A percentile compares a stretch with the other conserved stretches of the same genome.
Evolutionary conservation across 2,888 invertebrate species (phyloP).

Genomic region (Drosophila nr. fundita): DNA sequence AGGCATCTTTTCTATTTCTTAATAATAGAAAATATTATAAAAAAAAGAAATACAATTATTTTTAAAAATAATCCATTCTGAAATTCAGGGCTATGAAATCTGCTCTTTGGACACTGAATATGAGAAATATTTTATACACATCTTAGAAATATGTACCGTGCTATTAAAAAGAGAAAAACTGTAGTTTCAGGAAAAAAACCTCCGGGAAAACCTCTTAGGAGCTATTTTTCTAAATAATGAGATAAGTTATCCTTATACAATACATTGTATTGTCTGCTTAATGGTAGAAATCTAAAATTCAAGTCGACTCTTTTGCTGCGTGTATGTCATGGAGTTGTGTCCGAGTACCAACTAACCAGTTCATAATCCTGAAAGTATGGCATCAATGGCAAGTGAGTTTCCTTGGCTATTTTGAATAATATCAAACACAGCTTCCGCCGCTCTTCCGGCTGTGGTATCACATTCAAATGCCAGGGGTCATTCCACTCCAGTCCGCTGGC

Average conservation of each 20-base stretch:
- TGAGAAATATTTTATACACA: no score
- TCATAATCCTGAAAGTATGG: conserved; percentile 87
- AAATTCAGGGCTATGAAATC: neutral
- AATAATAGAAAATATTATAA: neutral
- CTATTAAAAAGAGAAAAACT: no score
- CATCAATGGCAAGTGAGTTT: conserved; percentile 88
- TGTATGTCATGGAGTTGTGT: neutral
- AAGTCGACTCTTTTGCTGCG: neutral
- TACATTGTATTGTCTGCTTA: neutral
- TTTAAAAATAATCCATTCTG: neutral
- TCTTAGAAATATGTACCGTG: no score
- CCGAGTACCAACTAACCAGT: conserved; percentile 64
- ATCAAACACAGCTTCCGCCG: conserved; percentile 89
- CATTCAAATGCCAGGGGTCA: conserved; percentile 89
- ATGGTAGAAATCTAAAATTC: neutral
- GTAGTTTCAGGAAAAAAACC: no score
- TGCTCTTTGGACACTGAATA: neutral
- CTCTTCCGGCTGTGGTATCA: conserved; percentile 88
- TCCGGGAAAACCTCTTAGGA: no score
- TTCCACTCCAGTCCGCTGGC: conserved; percentile 88
- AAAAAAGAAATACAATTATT: no score
- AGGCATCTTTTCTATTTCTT: neutral
- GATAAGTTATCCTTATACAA: neutral
- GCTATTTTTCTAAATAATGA: no score
- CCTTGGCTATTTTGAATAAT: conserved; percentile 90